Evolutionary conservation across 2,797 vertebrate genomes (phyloP).

Genomic region (Acanthurus lineatus): DNA sequence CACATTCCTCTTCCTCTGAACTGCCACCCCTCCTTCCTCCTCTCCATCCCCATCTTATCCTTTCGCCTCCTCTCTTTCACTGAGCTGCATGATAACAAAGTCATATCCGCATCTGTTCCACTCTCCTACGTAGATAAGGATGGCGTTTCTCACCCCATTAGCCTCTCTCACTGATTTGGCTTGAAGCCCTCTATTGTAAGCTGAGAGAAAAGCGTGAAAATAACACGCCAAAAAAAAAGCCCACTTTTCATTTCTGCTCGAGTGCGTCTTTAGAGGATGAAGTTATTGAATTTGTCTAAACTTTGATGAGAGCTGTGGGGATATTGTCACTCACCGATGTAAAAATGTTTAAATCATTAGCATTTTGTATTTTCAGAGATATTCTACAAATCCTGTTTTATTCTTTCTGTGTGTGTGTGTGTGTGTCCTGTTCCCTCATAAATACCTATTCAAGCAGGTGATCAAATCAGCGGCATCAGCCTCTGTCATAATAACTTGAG

Average conservation of each 20-base stretch:
- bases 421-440: constrained; percentile 10
- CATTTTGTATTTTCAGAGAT: constrained; percentile 23
- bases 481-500: constrained; percentile 11
- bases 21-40: not conserved
- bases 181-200: constrained; percentile 57
- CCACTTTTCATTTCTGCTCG: constrained; percentile 39
- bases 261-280: constrained; percentile 51
- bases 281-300: constrained; percentile 59
- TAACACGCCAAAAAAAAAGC: constrained; percentile 21
- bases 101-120: constrained; percentile 70
- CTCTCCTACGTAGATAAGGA: constrained; percentile 66
- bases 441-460: constrained; percentile 3
- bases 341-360: constrained; percentile 44
- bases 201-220: constrained; percentile 43
- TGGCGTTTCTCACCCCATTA: constrained; percentile 60
- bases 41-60: constrained; percentile 21
- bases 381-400: constrained; percentile 41
- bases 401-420: constrained; percentile 1
- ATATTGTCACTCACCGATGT: constrained; percentile 40
- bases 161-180: constrained; percentile 62
- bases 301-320: constrained; percentile 42
- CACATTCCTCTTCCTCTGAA: constrained; percentile 24
- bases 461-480: constrained; percentile 21
- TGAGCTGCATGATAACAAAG: constrained; percentile 65
- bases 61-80: constrained; percentile 44